Base-by-base conservation (phyloP, 1,140 invertebrate species). In the Conopomorpha cramerella region DNA sequence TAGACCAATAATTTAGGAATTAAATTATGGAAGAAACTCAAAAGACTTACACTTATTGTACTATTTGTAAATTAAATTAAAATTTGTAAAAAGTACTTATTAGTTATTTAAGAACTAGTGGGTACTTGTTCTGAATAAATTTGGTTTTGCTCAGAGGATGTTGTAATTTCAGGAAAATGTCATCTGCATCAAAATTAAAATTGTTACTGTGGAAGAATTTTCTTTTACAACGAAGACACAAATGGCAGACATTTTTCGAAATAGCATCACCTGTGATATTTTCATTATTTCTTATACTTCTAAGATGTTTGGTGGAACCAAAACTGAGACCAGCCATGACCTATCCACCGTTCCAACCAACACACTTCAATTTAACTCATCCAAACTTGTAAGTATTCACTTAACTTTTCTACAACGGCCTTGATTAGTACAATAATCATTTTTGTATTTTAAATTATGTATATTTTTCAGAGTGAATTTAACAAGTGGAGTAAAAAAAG, bases 181-280 rank as follows among this genome's bases (percentile, higher is more conserved):
- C 61, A 36, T 44, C 55, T n/a, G 60, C 45, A 51, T 61, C 82
- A 33, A 86, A 86, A 60, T 81, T 87, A 57, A 62, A 71, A 30
- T 79, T 94, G 6, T 72, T 95, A 3, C 71, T 92, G 38, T 94
- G 92, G 91, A 95, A 95, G 64, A 93, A 93, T 61, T 89, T 86
- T 78, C 78, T 85, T 8, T 73, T 93, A 6, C 87, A 92, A 71
- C 84, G 80, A 62, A 80, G 89, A 42, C 88, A 89, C 65, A 89
- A 88, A 53, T 64, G 84, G 43, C 87, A 92, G 64, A 83, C 91
- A 7, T 30, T 86, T 14, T 74, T 91, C 34, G 91, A 94, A 74
- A 78, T 94, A 56, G 56, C 84, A 13, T 71, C 82, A 37, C 90
- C 84, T 36, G 81, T 90, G n/a, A 63, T 90, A 42, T 90, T 94